phyloP scores from a whole-genome alignment of 2,113 vertebrate species.

The Fregata magnificens region DNA sequence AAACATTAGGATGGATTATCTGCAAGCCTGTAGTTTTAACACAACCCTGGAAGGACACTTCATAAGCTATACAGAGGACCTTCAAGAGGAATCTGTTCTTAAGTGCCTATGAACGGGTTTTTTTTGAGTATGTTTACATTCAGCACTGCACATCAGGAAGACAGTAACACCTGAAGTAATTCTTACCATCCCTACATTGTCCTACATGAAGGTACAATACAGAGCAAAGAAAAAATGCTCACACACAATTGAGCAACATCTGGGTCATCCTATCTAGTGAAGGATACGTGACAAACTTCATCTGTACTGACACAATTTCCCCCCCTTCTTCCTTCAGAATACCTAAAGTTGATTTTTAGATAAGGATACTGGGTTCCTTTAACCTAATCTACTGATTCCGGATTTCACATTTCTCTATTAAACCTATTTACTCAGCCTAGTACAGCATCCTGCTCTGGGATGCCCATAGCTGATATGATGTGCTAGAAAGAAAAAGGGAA shows the following conservation, averaged over 20 bases:
- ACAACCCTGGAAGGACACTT: not conserved
- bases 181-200: not conserved
- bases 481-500: not conserved
- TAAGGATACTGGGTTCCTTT: not conserved
- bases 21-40: not conserved
- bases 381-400: not conserved
- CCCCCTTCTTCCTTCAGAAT: not conserved
- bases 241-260: not conserved
- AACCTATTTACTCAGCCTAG: not conserved
- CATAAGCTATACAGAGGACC: not conserved
- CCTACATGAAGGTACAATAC: not conserved
- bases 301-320: fast-evolving
- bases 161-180: not conserved
- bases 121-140: not conserved
- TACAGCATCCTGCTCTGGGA: not conserved
- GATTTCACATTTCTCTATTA: not conserved
- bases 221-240: not conserved
- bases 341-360: not conserved
- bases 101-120: not conserved
- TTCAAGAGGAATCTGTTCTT: not conserved
- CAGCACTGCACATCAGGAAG: not conserved
- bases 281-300: not conserved
- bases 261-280: not conserved
- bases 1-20: not conserved
- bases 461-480: not conserved